Conservation (phyloP, 2,113 vertebrate species). For the Caracal caracal region DNA sequence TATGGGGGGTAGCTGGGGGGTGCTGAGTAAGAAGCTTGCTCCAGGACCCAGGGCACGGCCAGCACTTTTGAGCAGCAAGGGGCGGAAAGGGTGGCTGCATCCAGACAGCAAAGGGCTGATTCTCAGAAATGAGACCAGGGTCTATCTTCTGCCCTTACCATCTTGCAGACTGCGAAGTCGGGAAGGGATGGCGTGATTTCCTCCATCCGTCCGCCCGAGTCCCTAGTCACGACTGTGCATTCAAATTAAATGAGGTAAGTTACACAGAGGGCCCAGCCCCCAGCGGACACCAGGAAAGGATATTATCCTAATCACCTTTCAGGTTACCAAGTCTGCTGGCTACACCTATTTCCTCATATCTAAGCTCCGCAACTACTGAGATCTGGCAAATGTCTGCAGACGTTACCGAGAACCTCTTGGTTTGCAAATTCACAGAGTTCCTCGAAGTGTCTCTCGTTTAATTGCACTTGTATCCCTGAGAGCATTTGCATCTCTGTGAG, state of each 20-base stretch:
- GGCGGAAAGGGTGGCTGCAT: background rate
- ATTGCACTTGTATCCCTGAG: no score
- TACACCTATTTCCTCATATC: background rate
- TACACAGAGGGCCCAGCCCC: rapidly evolving
- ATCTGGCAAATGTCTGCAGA: no score
- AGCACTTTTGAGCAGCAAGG: background rate
- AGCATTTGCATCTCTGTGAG: background rate
- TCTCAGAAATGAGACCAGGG: no score
- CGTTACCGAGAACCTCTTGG: background rate
- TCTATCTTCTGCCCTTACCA: background rate
- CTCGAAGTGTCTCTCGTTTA: background rate
- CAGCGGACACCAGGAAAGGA: background rate
- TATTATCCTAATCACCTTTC: background rate
- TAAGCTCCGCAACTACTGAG: background rate
- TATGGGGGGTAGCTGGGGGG: background rate
- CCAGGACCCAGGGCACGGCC: no score
- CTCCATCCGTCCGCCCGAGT: rapidly evolving
- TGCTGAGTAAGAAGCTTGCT: no score
- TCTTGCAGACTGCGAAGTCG: background rate
- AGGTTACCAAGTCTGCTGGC: background rate
- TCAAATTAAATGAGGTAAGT: background rate
- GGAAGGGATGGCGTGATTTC: rapidly evolving
- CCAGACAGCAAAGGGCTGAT: background rate
- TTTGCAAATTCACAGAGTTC: background rate
- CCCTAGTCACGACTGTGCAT: background rate